Percentiles rank a stretch among this genome's conserved stretches.
Evolutionary conservation across 2,797 vertebrate species (phyloP).

Genomic region (Manis pentadactyla): DNA sequence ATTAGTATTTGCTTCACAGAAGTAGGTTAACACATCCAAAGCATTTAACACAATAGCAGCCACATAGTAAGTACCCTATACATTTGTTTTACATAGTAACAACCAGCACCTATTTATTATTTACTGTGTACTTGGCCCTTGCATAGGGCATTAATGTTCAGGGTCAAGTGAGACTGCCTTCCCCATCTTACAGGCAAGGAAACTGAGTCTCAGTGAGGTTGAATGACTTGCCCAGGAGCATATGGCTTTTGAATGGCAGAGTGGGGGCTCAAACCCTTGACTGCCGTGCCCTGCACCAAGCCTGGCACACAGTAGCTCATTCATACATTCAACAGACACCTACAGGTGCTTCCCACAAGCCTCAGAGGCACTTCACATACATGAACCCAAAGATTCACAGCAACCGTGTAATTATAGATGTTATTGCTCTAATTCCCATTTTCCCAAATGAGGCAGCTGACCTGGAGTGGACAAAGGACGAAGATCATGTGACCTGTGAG

Average conservation of each 20-base stretch:
- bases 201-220: background rate
- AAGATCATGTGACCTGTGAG: background rate
- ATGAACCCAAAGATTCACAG: background rate
- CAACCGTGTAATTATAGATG: background rate
- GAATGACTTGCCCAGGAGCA: background rate
- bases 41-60: background rate
- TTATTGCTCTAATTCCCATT: background rate
- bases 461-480: background rate
- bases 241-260: background rate
- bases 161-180: too few relatives aligned
- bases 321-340: background rate
- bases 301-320: background rate
- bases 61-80: fast-evolving
- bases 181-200: background rate
- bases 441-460: background rate
- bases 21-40: background rate
- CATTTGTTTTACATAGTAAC: too few relatives aligned
- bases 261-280: background rate
- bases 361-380: background rate
- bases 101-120: too few relatives aligned
- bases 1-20: background rate
- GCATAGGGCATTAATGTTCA: background rate
- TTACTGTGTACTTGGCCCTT: too few relatives aligned
- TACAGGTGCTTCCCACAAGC: background rate
- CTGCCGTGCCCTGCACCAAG: background rate